Conservation (phyloP, 1,140 invertebrate genomes). For the Eriosoma lanigerum region DNA sequence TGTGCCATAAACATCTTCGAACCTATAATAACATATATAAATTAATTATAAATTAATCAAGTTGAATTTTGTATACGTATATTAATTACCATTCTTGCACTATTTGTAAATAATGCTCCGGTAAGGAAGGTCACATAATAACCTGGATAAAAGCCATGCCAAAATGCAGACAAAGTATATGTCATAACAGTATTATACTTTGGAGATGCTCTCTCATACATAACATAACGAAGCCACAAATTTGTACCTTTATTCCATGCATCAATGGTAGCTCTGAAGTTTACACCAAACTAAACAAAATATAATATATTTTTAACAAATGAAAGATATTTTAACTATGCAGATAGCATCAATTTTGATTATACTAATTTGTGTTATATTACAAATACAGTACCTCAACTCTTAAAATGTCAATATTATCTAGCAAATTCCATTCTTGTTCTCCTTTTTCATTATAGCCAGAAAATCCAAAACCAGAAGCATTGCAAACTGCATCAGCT, state of each 20-base stretch:
- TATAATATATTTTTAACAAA: slow-evolving; percentile 40
- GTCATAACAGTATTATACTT: slow-evolving; percentile 67
- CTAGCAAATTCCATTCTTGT: slow-evolving; percentile 81
- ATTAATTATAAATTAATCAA: background rate
- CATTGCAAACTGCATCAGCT: slow-evolving; percentile 91
- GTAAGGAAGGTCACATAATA: slow-evolving; percentile 94
- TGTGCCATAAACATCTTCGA: slow-evolving; percentile 71
- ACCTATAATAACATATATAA: slow-evolving; percentile 62
- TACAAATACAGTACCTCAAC: slow-evolving; percentile 75
- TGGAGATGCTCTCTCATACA: slow-evolving; percentile 75
- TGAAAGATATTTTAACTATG: too few relatives aligned
- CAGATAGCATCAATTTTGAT: too few relatives aligned
- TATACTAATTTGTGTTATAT: background rate
- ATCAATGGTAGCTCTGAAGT: slow-evolving; percentile 77
- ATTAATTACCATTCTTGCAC: slow-evolving; percentile 72
- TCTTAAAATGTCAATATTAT: slow-evolving; percentile 84
- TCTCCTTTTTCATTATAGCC: slow-evolving; percentile 75
- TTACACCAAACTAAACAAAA: slow-evolving; percentile 69
- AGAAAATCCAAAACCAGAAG: slow-evolving; percentile 87
- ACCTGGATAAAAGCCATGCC: slow-evolving; percentile 97
- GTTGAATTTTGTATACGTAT: background rate
- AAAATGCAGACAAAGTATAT: slow-evolving; percentile 86
- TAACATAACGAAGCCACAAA: slow-evolving; percentile 81
- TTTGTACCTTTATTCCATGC: slow-evolving; percentile 93
- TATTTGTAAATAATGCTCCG: slow-evolving; percentile 83